Conservation (phyloP, 1,140 invertebrate genomes). For the Calliopsis andreniformis region DNA sequence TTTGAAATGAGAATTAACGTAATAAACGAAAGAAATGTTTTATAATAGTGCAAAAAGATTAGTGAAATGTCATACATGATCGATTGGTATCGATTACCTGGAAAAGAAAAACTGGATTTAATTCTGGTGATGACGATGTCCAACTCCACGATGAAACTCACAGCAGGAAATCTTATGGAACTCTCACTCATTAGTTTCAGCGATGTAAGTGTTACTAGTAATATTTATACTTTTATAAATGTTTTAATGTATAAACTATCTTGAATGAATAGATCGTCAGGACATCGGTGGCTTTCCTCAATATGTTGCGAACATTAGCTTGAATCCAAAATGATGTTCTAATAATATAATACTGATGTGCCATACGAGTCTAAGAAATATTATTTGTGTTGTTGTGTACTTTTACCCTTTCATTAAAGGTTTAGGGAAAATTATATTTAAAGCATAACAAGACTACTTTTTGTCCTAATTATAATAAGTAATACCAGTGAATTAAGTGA, state of each 20-base stretch:
- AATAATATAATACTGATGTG: no score
- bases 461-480: neutral
- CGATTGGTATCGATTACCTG: constrained; percentile 48
- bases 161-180: constrained; percentile 47
- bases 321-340: neutral
- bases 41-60: constrained; percentile 50
- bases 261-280: constrained; percentile 43
- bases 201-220: constrained; percentile 40
- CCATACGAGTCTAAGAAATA: neutral
- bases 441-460: no score
- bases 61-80: constrained; percentile 46
- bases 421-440: no score
- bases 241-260: neutral
- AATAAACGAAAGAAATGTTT: neutral
- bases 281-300: constrained; percentile 45
- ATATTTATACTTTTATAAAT: neutral
- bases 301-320: constrained; percentile 18
- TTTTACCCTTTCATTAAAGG: no score
- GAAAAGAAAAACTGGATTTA: constrained; percentile 26
- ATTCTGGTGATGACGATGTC: constrained; percentile 55
- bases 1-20: no score
- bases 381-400: no score
- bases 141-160: constrained; percentile 49
- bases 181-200: constrained; percentile 42
- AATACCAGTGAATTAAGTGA: no score